Base-by-base conservation (phyloP, 2,113 vertebrate species). In the Gadus chalcogrammus region DNA sequence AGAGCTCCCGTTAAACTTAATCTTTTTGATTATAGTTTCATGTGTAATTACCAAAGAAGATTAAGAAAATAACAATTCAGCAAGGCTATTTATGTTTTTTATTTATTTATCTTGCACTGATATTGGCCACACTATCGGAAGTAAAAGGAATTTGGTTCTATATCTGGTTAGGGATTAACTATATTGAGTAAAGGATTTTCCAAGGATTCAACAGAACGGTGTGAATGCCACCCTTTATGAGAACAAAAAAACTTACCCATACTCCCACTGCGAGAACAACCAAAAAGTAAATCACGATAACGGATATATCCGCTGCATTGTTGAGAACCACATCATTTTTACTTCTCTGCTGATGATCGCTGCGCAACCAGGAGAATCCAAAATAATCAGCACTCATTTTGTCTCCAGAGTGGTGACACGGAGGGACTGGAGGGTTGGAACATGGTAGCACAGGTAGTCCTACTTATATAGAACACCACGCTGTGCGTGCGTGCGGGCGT, bases 241-340 rank as follows among this genome's bases (percentile, higher is more conserved):
- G 5, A 4, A 18, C 68, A n/a, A 66, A 13, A 13, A 1, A 58
- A 94, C 96, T 75, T 90, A 99, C 97, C 96, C 94, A 95, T 85
- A 98, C 12, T 82, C 96, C 97, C 0, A 99, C 95, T 38, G 87
- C 95, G 86, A 99, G 83, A 64, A 99, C 97, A 15, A 98, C 72
- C 75, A 98, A 0, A 76, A 99, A 99, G 83, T 99, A 99, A 75
- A 96, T 5, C 66, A 97, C 90, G 42, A 99, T 99, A 66, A 99
- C 94, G 0, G 94, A 93, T 82, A 99, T 99, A 80, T 99, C 97
- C 0, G 95, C 95, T 0, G 96, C 0, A 66, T 99, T 99, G 71
- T 93, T 93, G 68, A 99, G 85, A 0, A 71, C 84, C 4, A 69
- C 59, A 0, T 11, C 59, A 0, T 15, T 42, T 4, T 15, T 42